phyloP scores from a whole-genome alignment of 2,888 invertebrate species.

The Aspidiotus rigidus region DNA sequence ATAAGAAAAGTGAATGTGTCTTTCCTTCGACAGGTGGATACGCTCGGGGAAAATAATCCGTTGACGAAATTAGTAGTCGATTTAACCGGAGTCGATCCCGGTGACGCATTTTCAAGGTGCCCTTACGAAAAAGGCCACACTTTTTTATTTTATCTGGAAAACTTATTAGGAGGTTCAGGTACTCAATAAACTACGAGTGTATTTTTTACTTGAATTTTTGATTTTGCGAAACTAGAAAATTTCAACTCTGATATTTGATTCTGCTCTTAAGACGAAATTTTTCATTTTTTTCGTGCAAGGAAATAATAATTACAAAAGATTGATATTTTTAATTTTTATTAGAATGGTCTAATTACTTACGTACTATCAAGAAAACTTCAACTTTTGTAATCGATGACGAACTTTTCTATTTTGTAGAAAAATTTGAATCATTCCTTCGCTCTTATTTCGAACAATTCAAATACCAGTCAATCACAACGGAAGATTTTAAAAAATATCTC shows the following conservation, averaged over 20 bases:
- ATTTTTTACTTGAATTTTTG: no score
- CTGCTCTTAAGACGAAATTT: neutral
- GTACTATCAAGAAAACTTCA: no score
- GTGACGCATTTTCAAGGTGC: constrained; percentile 80
- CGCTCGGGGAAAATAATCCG: constrained; percentile 55
- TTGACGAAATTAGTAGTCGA: constrained; percentile 65
- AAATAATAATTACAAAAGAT: no score
- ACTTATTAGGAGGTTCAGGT: constrained; percentile 70
- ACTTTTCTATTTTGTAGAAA: constrained; percentile 40
- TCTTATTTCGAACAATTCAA: constrained; percentile 71
- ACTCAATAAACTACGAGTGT: constrained; percentile 33
- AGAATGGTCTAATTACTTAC: no score
- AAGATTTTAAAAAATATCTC: constrained; percentile 66
- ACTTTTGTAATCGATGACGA: no score
- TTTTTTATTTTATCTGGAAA: constrained; percentile 78
- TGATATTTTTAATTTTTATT: no score
- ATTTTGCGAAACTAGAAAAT: no score
- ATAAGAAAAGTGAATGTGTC: no score
- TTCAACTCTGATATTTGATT: constrained; percentile 31
- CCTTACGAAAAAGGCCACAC: constrained; percentile 91
- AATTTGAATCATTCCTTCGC: constrained; percentile 75
- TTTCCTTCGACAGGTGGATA: constrained; percentile 44
- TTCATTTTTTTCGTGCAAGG: neutral
- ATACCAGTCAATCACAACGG: constrained; percentile 70
- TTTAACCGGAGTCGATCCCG: constrained; percentile 72